A percentile compares a stretch with the other conserved stretches of the same genome.
Conservation (phyloP, 2,113 vertebrate genomes). For the Bos indicus region DNA sequence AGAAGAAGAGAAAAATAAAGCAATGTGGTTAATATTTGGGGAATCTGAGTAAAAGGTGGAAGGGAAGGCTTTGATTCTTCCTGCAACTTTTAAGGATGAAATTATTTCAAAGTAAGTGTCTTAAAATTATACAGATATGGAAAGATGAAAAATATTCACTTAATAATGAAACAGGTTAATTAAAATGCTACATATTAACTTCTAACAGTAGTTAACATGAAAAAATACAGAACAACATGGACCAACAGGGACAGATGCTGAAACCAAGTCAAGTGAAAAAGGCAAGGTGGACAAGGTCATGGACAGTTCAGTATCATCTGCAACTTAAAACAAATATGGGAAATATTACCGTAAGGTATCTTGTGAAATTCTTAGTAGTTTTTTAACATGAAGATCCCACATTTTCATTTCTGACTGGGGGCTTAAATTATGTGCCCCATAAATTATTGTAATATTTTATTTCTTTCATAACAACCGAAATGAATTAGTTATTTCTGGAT, state of each 20-base stretch:
- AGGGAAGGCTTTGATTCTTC: background rate
- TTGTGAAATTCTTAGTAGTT: background rate
- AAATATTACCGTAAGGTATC: background rate
- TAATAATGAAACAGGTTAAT: background rate
- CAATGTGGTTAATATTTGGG: background rate
- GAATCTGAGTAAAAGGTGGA: background rate
- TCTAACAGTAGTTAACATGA: background rate
- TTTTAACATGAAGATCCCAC: background rate
- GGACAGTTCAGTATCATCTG: background rate
- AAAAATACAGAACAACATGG: background rate
- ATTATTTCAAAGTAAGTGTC: background rate
- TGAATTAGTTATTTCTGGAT: background rate
- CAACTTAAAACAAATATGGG: background rate
- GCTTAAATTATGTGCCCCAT: background rate
- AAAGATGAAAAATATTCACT: background rate
- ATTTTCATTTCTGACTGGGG: background rate
- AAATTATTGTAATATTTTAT: background rate
- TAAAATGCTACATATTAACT: background rate
- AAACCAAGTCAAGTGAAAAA: background rate
- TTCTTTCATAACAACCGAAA: background rate
- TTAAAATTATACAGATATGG: background rate
- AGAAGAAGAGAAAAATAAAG: background rate
- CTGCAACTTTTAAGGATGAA: background rate
- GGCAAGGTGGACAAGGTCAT: background rate
- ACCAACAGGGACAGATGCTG: background rate